phyloP scores from a whole-genome alignment of 1,140 invertebrate genomes.

The Caerostris extrusa region DNA sequence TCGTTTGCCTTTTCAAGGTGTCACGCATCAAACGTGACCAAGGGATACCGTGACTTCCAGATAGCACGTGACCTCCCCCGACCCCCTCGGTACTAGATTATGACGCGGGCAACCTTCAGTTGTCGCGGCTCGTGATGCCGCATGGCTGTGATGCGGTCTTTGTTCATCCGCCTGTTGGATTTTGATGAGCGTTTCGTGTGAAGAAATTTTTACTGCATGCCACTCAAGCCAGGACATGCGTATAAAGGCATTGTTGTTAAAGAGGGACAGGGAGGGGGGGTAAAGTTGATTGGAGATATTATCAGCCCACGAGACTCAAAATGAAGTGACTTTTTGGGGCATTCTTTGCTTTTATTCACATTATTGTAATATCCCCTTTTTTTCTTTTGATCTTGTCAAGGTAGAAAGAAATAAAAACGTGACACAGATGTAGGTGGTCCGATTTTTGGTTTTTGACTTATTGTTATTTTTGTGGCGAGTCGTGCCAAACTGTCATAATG shows the following conservation, averaged over 20 bases:
- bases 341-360: neutral
- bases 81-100: constrained; percentile 43
- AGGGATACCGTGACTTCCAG: constrained; percentile 42
- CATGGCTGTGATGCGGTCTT: constrained; percentile 58
- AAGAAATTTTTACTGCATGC: neutral
- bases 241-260: neutral
- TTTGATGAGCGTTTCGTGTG: constrained; percentile 56
- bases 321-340: constrained; percentile 16
- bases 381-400: neutral
- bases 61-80: constrained; percentile 58
- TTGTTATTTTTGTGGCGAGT: neutral
- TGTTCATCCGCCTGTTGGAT: constrained; percentile 26
- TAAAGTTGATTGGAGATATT: constrained; percentile 57
- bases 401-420: neutral
- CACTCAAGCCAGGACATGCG: constrained; percentile 33
- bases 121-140: constrained; percentile 51
- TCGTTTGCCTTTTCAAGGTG: neutral
- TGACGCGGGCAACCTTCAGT: constrained; percentile 51
- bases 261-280: neutral
- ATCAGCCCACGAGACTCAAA: constrained; percentile 5
- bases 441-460: neutral
- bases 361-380: neutral
- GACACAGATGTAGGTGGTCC: constrained; percentile 21
- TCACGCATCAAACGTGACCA: constrained; percentile 31
- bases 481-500: constrained; percentile 26